These are phyloP conservation scores for Psylliodes chrysocephalus DNA, from an alignment of 2,888 invertebrate species.

Conservation along the genomic window DNA sequence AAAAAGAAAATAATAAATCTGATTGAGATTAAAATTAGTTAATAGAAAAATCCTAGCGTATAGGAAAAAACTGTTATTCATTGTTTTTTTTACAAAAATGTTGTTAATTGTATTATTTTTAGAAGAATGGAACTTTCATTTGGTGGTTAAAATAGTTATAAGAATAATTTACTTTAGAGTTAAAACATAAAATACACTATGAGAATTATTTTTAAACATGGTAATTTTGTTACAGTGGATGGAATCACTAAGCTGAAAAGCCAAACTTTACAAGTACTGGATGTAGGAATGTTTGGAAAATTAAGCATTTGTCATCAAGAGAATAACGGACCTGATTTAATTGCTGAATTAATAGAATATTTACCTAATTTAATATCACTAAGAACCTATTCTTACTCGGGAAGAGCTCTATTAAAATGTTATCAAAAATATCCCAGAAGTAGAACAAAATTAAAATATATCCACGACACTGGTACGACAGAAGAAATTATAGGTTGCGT, in stretches of 20 bases:
- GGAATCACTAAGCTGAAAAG: conserved; percentile 66
- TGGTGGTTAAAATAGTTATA: no score
- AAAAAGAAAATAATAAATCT: no score
- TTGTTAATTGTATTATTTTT: no score
- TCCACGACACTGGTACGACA: conserved; percentile 74
- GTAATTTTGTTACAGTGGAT: conserved; percentile 10
- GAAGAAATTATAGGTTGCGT: conserved; percentile 71
- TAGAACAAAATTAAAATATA: conserved; percentile 73
- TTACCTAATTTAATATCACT: conserved; percentile 74
- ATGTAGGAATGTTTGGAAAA: conserved; percentile 77
- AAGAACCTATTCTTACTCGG: conserved; percentile 76
- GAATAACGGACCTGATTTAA: conserved; percentile 63
- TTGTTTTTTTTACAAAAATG: no score
- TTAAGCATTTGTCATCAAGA: conserved; percentile 71
- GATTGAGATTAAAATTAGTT: no score
- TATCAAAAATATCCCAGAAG: conserved; percentile 68
- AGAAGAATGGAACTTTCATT: no score
- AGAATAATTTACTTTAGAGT: no score
- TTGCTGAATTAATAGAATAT: conserved; percentile 71
- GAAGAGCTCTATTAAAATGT: conserved; percentile 70
- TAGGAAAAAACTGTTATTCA: no score
- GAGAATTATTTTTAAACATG: no score
- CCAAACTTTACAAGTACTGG: conserved; percentile 66
- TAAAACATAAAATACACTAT: no score
- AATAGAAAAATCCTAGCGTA: no score